Evolutionary conservation across 2,888 invertebrate genomes (phyloP).

Genomic region (Dryadula phaetusa): DNA sequence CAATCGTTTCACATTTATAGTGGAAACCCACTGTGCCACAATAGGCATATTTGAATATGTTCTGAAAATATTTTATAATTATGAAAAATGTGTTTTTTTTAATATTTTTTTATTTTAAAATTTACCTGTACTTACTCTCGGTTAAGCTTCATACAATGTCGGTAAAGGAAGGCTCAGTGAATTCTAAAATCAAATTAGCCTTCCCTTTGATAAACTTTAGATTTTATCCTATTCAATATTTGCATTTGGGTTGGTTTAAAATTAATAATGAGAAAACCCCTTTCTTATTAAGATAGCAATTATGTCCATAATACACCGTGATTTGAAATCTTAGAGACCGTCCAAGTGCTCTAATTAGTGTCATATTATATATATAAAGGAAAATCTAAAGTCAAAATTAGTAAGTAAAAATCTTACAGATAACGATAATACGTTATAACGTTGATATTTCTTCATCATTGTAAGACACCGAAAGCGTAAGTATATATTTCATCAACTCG

Average conservation of each 20-base stretch:
- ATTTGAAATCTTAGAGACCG: too few relatives aligned
- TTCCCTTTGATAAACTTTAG: slow-evolving; percentile 22
- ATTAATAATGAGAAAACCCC: neutral
- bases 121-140: neutral
- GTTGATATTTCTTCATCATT: slow-evolving; percentile 24
- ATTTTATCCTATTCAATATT: slow-evolving; percentile 15
- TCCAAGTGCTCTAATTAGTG: too few relatives aligned
- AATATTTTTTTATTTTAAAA: neutral
- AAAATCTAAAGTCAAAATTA: too few relatives aligned
- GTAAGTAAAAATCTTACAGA: neutral
- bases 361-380: too few relatives aligned
- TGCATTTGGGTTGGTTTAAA: neutral
- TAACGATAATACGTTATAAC: slow-evolving; percentile 18
- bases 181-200: slow-evolving; percentile 14
- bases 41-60: too few relatives aligned
- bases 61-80: too few relatives aligned
- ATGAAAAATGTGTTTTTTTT: too few relatives aligned
- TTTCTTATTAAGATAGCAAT: neutral
- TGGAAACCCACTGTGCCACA: too few relatives aligned
- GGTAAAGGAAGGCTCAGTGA: neutral
- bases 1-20: too few relatives aligned
- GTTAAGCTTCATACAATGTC: neutral
- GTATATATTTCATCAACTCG: slow-evolving; percentile 29
- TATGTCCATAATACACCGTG: too few relatives aligned
- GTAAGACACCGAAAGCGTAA: slow-evolving; percentile 20